These are phyloP conservation scores for Perodicticus potto DNA, from an alignment of 2,797 vertebrate species.

Conservation along the genomic window DNA sequence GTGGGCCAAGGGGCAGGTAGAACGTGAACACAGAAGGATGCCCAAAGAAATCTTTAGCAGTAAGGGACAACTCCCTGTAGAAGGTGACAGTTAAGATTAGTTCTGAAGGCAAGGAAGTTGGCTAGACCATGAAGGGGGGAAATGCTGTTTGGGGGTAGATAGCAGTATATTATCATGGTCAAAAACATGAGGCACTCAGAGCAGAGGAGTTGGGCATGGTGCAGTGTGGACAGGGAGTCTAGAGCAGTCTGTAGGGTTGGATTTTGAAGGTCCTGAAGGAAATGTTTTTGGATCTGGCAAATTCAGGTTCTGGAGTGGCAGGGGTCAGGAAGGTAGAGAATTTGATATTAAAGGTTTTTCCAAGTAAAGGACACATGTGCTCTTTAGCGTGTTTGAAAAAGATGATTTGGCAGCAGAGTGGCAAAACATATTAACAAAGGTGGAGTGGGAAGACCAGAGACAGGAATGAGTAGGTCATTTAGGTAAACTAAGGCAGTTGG, in stretches of 20 bases:
- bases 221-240: not conserved
- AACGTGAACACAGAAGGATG: not conserved
- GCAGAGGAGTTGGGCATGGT: not conserved
- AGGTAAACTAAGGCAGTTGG: conserved; percentile 16
- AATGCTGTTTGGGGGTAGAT: not conserved
- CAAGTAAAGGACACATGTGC: not conserved
- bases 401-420: not conserved
- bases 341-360: not conserved
- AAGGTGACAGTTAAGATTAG: not conserved
- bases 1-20: not conserved
- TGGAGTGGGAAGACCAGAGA: not conserved
- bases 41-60: not conserved
- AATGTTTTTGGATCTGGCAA: not conserved
- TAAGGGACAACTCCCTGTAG: not conserved
- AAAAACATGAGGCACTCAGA: not conserved
- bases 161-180: not conserved
- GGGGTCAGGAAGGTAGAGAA: not conserved
- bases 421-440: not conserved
- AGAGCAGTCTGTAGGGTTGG: not conserved
- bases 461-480: not conserved
- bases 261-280: not conserved
- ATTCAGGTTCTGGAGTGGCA: not conserved
- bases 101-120: conserved; percentile 8
- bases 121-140: not conserved
- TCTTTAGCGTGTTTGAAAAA: not conserved